Evolutionary conservation across 2,797 vertebrate genomes (phyloP).

Genomic region (Dipus sagitta): DNA sequence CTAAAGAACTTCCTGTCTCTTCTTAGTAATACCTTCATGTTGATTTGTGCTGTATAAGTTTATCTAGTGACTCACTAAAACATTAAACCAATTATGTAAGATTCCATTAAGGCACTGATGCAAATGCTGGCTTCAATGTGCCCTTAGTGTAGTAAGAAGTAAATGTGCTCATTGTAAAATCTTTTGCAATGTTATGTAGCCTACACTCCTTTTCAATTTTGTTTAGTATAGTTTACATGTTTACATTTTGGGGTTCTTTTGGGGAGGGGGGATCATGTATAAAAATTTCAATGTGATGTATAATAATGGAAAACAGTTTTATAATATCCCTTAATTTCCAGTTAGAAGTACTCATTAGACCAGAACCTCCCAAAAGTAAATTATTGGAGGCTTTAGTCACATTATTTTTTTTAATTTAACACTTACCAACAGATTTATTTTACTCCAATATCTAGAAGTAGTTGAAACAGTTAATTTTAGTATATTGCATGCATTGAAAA

Average conservation of each 20-base stretch:
- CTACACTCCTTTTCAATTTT: slow-evolving; percentile 69
- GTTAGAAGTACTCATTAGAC: slow-evolving; percentile 57
- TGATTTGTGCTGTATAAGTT: slow-evolving; percentile 79
- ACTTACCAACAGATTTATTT: slow-evolving; percentile 61
- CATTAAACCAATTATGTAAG: slow-evolving; percentile 82
- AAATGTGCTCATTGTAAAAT: slow-evolving; percentile 79
- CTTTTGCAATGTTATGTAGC: slow-evolving; percentile 58
- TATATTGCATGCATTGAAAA: slow-evolving; percentile 41
- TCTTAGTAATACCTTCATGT: slow-evolving; percentile 84
- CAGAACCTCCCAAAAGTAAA: slow-evolving; percentile 68
- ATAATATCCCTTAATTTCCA: slow-evolving; percentile 66
- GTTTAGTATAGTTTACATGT: slow-evolving; percentile 58
- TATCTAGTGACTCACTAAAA: slow-evolving; percentile 78
- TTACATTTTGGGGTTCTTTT: background rate
- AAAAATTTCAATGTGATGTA: slow-evolving; percentile 68
- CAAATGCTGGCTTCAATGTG: slow-evolving; percentile 83
- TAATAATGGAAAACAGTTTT: slow-evolving; percentile 70
- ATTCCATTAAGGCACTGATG: slow-evolving; percentile 80
- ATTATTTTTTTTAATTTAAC: slow-evolving; percentile 53
- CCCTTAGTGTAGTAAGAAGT: slow-evolving; percentile 76
- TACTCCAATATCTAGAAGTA: slow-evolving; percentile 73
- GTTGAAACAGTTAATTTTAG: slow-evolving; percentile 67
- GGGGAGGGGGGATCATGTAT: slow-evolving; percentile 52
- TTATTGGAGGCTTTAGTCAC: slow-evolving; percentile 57
- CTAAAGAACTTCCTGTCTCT: slow-evolving; percentile 85